phyloP scores from a whole-genome alignment of 1,140 invertebrate genomes.

The Drosophila busckii region DNA sequence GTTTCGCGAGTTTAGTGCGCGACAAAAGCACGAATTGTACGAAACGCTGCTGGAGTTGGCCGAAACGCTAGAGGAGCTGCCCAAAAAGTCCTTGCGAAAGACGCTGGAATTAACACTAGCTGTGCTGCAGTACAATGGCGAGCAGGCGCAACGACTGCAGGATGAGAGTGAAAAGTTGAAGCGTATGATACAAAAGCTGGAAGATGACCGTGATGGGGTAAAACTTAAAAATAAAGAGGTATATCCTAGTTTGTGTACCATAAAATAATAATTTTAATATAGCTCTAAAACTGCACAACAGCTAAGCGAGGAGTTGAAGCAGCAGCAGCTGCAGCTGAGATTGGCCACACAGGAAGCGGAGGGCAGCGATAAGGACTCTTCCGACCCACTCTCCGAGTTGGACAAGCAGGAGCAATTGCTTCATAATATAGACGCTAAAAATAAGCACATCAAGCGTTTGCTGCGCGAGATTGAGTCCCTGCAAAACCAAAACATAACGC shows the following conservation, averaged over 20 bases:
- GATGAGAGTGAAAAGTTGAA: slow-evolving; percentile 75
- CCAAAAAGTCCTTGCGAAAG: slow-evolving; percentile 65
- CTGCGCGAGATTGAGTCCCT: slow-evolving; percentile 70
- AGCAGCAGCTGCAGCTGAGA: slow-evolving; percentile 56
- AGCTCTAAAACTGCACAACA: background rate
- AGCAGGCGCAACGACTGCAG: slow-evolving; percentile 48
- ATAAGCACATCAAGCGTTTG: slow-evolving; percentile 77
- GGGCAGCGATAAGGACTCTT: slow-evolving; percentile 73
- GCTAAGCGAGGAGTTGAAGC: slow-evolving; percentile 59
- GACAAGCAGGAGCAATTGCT: slow-evolving; percentile 75
- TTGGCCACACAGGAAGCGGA: slow-evolving; percentile 60
- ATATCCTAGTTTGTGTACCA: background rate
- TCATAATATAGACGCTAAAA: slow-evolving; percentile 72
- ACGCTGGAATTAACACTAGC: slow-evolving; percentile 64
- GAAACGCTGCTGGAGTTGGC: slow-evolving; percentile 60
- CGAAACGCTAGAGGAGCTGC: slow-evolving; percentile 58
- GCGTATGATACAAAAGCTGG: slow-evolving; percentile 64
- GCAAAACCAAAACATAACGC: slow-evolving; percentile 67
- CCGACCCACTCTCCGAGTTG: slow-evolving; percentile 72
- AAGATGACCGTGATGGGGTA: slow-evolving; percentile 46
- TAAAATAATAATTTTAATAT: background rate
- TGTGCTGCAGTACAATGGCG: slow-evolving; percentile 68
- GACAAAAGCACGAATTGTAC: slow-evolving; percentile 70
- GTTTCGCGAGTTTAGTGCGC: slow-evolving; percentile 63
- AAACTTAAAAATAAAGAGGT: slow-evolving; percentile 63